Base-by-base conservation (phyloP, 1,140 invertebrate species). In the Bradynema listronoti region DNA sequence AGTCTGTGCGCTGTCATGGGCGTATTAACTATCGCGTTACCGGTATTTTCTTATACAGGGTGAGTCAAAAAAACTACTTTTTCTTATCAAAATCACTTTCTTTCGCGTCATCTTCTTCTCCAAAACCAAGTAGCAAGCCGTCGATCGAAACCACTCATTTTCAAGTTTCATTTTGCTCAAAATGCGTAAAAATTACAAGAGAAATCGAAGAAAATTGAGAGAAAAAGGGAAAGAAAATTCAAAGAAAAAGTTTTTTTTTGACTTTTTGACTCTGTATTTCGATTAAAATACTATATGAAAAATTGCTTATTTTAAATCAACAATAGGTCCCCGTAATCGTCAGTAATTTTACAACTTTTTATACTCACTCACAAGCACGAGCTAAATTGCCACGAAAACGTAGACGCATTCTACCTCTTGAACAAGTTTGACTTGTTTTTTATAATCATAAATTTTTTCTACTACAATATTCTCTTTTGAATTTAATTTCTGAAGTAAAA, bases 11-110 rank as follows among this genome's bases (percentile, higher is more conserved):
- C 90, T 1, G 78, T 93, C 25, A 87, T 88, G 14, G 90, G 90
- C 34, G 90, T 92, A 56, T 82, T 93, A 0, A 90, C 88, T 24
- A 92, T 93, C 67, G 89, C 89, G 0, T 83, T 93, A 27, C 89
- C 89, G 0, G 59, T 61, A 30, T 11, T 11, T 39, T 19, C 19
- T 39, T 39, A n/a, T n/a, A n/a, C n/a, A n/a, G n/a, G n/a, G n/a
- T n/a, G n/a, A n/a, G n/a, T n/a, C n/a, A n/a, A n/a, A n/a, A n/a
- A n/a, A n/a, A n/a, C n/a, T n/a, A n/a, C n/a, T n/a, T n/a, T n/a
- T n/a, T n/a, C n/a, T n/a, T n/a, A n/a, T n/a, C n/a, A n/a, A n/a
- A n/a, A n/a, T n/a, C n/a, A n/a, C n/a, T n/a, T n/a, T n/a, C n/a
- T n/a, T n/a, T n/a, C n/a, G n/a, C n/a, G n/a, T n/a, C n/a, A n/a